These are phyloP conservation scores for Philopedon plagiatum DNA, from an alignment of 2,888 invertebrate species.

Conservation along the genomic window DNA sequence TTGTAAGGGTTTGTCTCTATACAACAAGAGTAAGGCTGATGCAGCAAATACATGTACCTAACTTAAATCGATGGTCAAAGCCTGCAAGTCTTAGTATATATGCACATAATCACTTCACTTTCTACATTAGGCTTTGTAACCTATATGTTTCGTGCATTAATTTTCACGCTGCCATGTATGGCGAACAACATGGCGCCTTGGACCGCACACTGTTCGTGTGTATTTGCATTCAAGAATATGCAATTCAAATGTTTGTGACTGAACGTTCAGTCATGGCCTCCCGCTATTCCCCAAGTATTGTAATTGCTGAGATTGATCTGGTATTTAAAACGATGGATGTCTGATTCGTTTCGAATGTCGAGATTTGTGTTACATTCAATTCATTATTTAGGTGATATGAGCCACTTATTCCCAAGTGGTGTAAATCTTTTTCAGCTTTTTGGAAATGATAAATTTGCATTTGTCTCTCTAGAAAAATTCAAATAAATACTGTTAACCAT, in stretches of 20 bases:
- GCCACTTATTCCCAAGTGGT: too few species aligned
- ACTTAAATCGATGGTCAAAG: not conserved
- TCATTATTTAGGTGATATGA: conserved; percentile 31
- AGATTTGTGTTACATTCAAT: conserved; percentile 39
- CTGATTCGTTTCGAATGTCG: conserved; percentile 47
- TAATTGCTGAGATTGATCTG: conserved; percentile 41
- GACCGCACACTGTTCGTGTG: conserved; percentile 63
- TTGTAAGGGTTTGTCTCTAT: too few species aligned
- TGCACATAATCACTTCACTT: conserved; percentile 22
- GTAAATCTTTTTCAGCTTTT: too few species aligned
- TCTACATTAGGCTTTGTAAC: conserved; percentile 30
- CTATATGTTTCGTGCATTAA: conserved; percentile 61
- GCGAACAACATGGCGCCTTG: conserved; percentile 64
- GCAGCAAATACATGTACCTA: not conserved
- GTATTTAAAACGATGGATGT: conserved; percentile 48
- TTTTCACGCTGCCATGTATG: conserved; percentile 66
- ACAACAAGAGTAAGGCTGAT: too few species aligned
- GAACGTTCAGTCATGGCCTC: conserved; percentile 38
- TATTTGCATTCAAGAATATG: conserved; percentile 45
- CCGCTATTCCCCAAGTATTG: conserved; percentile 43
- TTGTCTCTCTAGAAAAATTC: too few species aligned
- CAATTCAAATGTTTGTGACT: conserved; percentile 48
- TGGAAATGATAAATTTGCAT: too few species aligned
- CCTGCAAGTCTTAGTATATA: conserved; percentile 24
- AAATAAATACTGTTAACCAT: too few species aligned